phyloP scores from a whole-genome alignment of 2,113 vertebrate genomes.

The Plestiodon gilberti region DNA sequence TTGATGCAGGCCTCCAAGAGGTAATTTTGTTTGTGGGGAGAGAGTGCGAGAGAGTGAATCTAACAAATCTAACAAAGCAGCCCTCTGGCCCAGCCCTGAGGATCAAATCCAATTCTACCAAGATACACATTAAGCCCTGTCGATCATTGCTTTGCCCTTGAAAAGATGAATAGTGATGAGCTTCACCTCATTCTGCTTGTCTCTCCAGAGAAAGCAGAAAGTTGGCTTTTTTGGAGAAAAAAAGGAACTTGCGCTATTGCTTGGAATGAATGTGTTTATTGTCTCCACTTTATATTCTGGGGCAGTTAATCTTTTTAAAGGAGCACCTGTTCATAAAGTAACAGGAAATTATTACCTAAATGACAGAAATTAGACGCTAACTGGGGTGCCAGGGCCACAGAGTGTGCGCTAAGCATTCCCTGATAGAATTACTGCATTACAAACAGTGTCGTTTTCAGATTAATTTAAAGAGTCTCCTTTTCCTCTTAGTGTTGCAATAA shows the following conservation, averaged over 20 bases:
- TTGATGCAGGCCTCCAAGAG: slow-evolving; percentile 73
- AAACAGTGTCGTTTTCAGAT: slow-evolving; percentile 14
- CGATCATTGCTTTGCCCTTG: slow-evolving; percentile 89
- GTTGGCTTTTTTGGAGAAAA: slow-evolving; percentile 43
- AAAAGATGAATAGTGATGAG: slow-evolving; percentile 85
- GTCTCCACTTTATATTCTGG: slow-evolving; percentile 14
- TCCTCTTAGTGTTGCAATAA: slow-evolving; percentile 9
- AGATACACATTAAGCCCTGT: slow-evolving; percentile 90
- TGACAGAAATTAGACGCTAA: slow-evolving; percentile 27
- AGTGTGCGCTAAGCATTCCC: slow-evolving; percentile 29
- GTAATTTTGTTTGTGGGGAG: slow-evolving; percentile 85
- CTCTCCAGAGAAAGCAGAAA: slow-evolving; percentile 70
- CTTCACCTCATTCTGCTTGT: slow-evolving; percentile 64
- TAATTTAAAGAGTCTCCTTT: slow-evolving; percentile 19
- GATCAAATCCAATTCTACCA: slow-evolving; percentile 92
- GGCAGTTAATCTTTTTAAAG: slow-evolving; percentile 40
- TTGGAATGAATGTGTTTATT: slow-evolving; percentile 47
- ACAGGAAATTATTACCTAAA: slow-evolving; percentile 25
- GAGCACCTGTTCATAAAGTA: slow-evolving; percentile 24
- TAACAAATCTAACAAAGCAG: slow-evolving; percentile 83
- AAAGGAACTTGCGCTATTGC: slow-evolving; percentile 43
- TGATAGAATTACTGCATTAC: slow-evolving; percentile 47
- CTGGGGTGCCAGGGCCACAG: not conserved
- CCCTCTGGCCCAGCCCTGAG: slow-evolving; percentile 84
- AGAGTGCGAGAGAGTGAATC: slow-evolving; percentile 76